A percentile compares a stretch with the other conserved stretches of the same genome.
Evolutionary conservation across 2,888 invertebrate species (phyloP).

Genomic region (Eumerus sabulonum): DNA sequence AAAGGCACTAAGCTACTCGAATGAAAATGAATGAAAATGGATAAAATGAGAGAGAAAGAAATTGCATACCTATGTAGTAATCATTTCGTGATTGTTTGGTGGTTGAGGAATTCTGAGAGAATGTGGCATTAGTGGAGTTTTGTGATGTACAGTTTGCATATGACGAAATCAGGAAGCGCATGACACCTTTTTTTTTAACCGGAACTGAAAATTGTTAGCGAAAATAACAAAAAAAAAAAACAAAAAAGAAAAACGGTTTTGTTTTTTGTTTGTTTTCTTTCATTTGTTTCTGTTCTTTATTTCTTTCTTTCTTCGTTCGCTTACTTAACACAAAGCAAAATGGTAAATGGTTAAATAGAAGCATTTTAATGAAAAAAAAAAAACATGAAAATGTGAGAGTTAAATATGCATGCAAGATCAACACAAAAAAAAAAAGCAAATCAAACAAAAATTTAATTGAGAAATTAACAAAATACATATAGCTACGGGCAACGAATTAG

Average conservation of each 20-base stretch:
- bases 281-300: no score
- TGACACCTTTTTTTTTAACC: slow-evolving; percentile 73
- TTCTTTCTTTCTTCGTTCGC: no score
- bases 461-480: no score
- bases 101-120: slow-evolving; percentile 71
- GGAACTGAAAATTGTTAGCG: slow-evolving; percentile 72
- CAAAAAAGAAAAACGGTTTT: slow-evolving; percentile 32
- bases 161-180: slow-evolving; percentile 73
- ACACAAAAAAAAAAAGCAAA: no score
- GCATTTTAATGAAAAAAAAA: no score
- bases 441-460: no score
- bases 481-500: no score
- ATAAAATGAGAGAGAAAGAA: slow-evolving; percentile 47
- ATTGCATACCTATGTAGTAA: slow-evolving; percentile 73
- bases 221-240: no score
- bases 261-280: slow-evolving; percentile 20
- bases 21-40: slow-evolving; percentile 22
- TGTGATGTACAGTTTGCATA: slow-evolving; percentile 73
- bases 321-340: no score
- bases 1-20: not conserved
- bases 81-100: slow-evolving; percentile 72
- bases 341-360: no score
- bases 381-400: no score
- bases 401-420: no score
- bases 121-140: slow-evolving; percentile 72